These are phyloP conservation scores for Centroberyx gerrardi DNA, from an alignment of 2,797 vertebrate genomes.

Conservation along the genomic window DNA sequence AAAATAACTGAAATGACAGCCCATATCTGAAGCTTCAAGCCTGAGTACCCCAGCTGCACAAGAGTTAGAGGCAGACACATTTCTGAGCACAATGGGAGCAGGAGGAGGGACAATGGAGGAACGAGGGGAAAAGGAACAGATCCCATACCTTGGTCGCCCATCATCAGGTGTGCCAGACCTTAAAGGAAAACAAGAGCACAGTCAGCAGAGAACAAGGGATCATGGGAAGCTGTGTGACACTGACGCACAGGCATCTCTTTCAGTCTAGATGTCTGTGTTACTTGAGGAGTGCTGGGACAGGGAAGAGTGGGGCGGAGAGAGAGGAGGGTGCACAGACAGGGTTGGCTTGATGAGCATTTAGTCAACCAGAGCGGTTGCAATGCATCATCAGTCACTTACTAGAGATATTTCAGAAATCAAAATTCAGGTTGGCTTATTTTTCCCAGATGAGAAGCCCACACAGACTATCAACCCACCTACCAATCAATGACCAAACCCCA, in stretches of 20 bases:
- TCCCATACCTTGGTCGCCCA: slow-evolving; percentile 99
- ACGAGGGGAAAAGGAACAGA: slow-evolving; percentile 93
- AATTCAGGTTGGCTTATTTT: slow-evolving; percentile 45
- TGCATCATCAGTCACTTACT: slow-evolving; percentile 89
- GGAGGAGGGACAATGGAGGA: slow-evolving; percentile 60
- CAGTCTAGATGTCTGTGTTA: slow-evolving; percentile 89
- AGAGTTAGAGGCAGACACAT: slow-evolving; percentile 39
- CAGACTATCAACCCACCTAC: slow-evolving; percentile 28
- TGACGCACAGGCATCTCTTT: slow-evolving; percentile 91
- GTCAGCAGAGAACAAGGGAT: slow-evolving; percentile 99
- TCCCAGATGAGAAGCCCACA: slow-evolving; percentile 24
- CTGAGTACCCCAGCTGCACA: slow-evolving; percentile 29
- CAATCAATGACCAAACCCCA: slow-evolving; percentile 7
- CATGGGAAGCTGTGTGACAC: slow-evolving; percentile 91
- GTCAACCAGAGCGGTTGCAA: slow-evolving; percentile 89
- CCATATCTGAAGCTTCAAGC: slow-evolving; percentile 74
- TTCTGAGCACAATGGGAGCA: slow-evolving; percentile 60
- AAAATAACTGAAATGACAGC: slow-evolving; percentile 79
- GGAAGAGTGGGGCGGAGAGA: slow-evolving; percentile 66
- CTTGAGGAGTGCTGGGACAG: slow-evolving; percentile 56
- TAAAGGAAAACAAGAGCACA: slow-evolving; percentile 99
- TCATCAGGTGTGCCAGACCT: slow-evolving; percentile 99
- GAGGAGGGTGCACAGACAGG: slow-evolving; percentile 75
- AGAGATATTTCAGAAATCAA: slow-evolving; percentile 68
- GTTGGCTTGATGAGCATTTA: slow-evolving; percentile 88